Base-by-base conservation (phyloP, 1,140 invertebrate species). In the Brachionus calyciflorus region DNA sequence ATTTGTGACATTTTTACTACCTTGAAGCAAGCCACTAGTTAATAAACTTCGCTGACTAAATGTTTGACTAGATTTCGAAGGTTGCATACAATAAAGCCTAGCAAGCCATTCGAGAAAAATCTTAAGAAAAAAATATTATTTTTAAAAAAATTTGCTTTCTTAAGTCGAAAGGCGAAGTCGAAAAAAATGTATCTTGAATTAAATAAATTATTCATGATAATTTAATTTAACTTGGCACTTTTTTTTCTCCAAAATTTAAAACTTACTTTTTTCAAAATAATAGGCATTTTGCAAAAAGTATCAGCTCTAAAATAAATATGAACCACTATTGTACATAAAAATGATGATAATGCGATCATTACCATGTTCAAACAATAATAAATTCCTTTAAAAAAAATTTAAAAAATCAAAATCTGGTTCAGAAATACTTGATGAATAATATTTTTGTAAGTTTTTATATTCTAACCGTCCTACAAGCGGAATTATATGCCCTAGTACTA, bases 301-400 rank as follows among this genome's bases (percentile, higher is more conserved):
- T 77, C 76, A 48, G 82, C 83, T 14, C 83, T 79, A 79, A 85
- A 82, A 79, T 85, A 84, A 21, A 85, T 80, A 78, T 85, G 83
- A 41, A 85, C 83, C 7, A 85, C 81, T 26, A 85, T 82, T 7
- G 82, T 82, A 24, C 83, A 83, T 17, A 86, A 77, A 40, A 86
- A 82, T 10, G 84, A 82, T 6, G 85, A 85, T 78, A 85, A 78
- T 1, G 85, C 84, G 51, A 86, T 85, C 77, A 86, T 78, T 5
- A 84, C 81, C 85, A 86, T 86, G 70, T 85, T 85, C 49, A 85
- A 77, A 78, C 85, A 86, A 78, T 84, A 86, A 78, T 86, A 86
- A 30, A 82, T 83, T 55, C 84, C 84, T 85, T 33, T 77, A 21
- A 80, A 78, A n/a, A n/a, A n/a, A n/a, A n/a, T n/a, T n/a, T 37